Percentiles rank a stretch among this genome's conserved stretches.
Evolutionary conservation across 2,888 invertebrate genomes (phyloP).

Genomic region (Ophioninae sp.): DNA sequence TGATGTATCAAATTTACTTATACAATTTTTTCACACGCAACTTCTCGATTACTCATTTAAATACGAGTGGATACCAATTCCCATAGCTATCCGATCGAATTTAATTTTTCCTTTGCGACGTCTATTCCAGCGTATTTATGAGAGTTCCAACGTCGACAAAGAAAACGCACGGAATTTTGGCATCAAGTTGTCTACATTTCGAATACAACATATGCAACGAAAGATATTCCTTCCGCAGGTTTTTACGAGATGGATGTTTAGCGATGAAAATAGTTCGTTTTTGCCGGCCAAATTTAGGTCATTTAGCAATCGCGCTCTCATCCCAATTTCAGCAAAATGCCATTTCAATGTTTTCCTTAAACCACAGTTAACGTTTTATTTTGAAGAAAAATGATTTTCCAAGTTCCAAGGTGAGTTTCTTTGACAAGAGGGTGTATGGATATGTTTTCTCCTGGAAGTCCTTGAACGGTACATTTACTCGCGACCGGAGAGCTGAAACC

Average conservation of each 20-base stretch:
- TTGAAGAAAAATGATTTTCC: too few species aligned
- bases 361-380: neutral
- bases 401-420: too few species aligned
- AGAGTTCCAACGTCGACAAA: neutral
- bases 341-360: neutral
- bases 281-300: neutral
- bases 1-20: constrained; percentile 43
- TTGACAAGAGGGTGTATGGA: too few species aligned
- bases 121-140: neutral
- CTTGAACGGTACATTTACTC: too few species aligned
- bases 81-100: neutral
- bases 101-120: neutral
- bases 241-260: neutral
- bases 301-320: neutral
- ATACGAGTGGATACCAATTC: neutral
- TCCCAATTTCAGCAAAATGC: neutral
- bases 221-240: neutral
- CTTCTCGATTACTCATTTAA: neutral
- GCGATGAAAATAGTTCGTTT: neutral
- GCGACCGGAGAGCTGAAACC: too few species aligned
- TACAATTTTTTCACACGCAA: constrained; percentile 47
- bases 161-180: neutral
- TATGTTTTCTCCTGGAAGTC: too few species aligned
- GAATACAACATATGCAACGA: neutral
- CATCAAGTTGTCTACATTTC: neutral